Base-by-base conservation (phyloP, 1,140 invertebrate genomes). In the Micrasema minimum region DNA sequence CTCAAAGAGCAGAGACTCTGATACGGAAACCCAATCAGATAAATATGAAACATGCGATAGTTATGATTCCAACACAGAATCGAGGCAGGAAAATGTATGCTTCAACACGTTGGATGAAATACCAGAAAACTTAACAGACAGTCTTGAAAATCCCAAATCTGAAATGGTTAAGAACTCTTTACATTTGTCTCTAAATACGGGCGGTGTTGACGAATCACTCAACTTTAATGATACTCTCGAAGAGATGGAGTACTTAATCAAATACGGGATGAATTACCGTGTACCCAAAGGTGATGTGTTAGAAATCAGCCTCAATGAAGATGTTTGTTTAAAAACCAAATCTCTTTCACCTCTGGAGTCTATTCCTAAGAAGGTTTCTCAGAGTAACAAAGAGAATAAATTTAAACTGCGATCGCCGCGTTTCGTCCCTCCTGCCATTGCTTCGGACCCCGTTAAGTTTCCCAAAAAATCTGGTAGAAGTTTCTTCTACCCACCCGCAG, bases 221-320 rank as follows among this genome's bases (percentile, higher is more conserved):
- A 76, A 81, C 46, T 82, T 83, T 11, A 81, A 83, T 69, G 79
- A 82, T 73, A 81, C 82, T 18, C 76, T 83, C 38, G 82, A 83
- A 76, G 79, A 81, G 76, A 79, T 83, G 48, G 80, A 83, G 26
- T 79, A 81, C 31, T 77, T 81, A 71, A 76, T 83, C 68, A 72
- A 80, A 65, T 79, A 81, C 12, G 81, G 80, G 2, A 72, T 77
- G 50, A 76, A 80, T 41, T 46, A 50, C 3, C 53, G 23, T 53
- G 38, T 38, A 7, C 31, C 20, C 6, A 38, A 38, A 37, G 3
- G 12, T 7, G 22, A 64, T 6, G 14, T 20, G 2, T 20, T 20
- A 16, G 46, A 48, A 18, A 22, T 22, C 9, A 11, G 10, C 18
- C 5, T 20, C 46, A 48, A 18, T 12, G 26, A 31, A 20, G 46